Conservation (phyloP, 2,888 invertebrate species). For the Hypselothyrea guttata region DNA sequence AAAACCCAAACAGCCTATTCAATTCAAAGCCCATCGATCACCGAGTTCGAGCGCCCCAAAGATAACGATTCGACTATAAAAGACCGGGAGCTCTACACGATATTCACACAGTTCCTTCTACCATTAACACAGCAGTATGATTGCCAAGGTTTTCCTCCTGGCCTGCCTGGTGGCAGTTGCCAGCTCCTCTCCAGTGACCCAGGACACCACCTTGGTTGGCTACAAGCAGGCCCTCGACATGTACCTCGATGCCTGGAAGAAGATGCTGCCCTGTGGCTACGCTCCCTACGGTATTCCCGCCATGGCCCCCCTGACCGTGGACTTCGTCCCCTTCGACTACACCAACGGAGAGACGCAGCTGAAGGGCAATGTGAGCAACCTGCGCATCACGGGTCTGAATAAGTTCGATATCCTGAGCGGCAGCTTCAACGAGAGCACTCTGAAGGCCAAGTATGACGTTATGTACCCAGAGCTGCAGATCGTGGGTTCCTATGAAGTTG, state of each 20-base stretch:
- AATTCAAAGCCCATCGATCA: too few species aligned
- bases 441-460: slow-evolving; percentile 56
- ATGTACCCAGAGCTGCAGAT: slow-evolving; percentile 59
- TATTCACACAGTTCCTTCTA: slow-evolving; percentile 19
- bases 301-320: slow-evolving; percentile 56
- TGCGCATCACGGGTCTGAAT: slow-evolving; percentile 60
- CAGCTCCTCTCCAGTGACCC: slow-evolving; percentile 23
- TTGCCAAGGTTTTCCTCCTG: slow-evolving; percentile 21
- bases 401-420: slow-evolving; percentile 51
- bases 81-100: background rate
- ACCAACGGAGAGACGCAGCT: slow-evolving; percentile 33
- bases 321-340: slow-evolving; percentile 30
- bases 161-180: slow-evolving; percentile 33
- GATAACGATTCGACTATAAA: slow-evolving; percentile 17
- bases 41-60: too few species aligned
- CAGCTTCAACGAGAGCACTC: slow-evolving; percentile 43
- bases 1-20: too few species aligned
- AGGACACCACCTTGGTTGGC: slow-evolving; percentile 27
- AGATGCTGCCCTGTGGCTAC: slow-evolving; percentile 72
- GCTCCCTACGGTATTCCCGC: slow-evolving; percentile 51
- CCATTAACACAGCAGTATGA: background rate
- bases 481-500: slow-evolving; percentile 52
- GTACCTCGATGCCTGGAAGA: slow-evolving; percentile 51
- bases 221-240: slow-evolving; percentile 49
- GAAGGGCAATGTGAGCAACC: slow-evolving; percentile 58